These are phyloP conservation scores for Lobophora halterata DNA, from an alignment of 2,888 invertebrate species.

Conservation along the genomic window DNA sequence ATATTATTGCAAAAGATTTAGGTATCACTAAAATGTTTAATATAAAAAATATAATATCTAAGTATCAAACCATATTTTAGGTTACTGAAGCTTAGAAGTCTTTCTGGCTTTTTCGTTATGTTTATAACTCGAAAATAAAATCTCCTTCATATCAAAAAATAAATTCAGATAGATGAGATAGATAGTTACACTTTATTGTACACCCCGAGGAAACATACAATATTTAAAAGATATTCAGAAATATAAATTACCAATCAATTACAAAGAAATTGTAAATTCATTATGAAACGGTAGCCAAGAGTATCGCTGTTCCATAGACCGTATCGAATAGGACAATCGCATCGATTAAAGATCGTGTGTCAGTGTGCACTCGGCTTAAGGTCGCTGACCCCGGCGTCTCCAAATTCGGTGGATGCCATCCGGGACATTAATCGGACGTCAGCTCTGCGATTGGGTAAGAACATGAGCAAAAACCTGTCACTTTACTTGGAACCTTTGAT, in stretches of 20 bases:
- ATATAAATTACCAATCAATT: too few species aligned
- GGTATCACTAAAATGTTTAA: too few species aligned
- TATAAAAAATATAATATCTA: not conserved
- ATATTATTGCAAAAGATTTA: not conserved
- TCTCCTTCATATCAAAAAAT: too few species aligned
- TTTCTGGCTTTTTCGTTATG: too few species aligned
- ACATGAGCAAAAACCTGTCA: constrained; percentile 35
- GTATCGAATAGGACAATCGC: constrained; percentile 47
- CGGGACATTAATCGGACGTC: constrained; percentile 68
- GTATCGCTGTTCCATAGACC: constrained; percentile 31
- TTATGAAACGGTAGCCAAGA: constrained; percentile 26
- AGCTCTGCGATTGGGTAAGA: constrained; percentile 28
- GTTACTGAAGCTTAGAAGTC: too few species aligned
- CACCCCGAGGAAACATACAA: too few species aligned
- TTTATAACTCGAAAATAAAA: too few species aligned
- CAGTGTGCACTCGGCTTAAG: constrained; percentile 49
- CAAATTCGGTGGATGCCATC: constrained; percentile 60
- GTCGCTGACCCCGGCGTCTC: constrained; percentile 60
- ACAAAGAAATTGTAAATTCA: not conserved
- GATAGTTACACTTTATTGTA: too few species aligned
- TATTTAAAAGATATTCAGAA: too few species aligned
- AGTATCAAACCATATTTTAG: too few species aligned
- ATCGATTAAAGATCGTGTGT: constrained; percentile 46
- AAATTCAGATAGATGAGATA: too few species aligned
- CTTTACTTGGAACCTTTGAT: constrained; percentile 9